Conservation (phyloP, 1,140 invertebrate genomes). For the Platyscapa corneri region DNA sequence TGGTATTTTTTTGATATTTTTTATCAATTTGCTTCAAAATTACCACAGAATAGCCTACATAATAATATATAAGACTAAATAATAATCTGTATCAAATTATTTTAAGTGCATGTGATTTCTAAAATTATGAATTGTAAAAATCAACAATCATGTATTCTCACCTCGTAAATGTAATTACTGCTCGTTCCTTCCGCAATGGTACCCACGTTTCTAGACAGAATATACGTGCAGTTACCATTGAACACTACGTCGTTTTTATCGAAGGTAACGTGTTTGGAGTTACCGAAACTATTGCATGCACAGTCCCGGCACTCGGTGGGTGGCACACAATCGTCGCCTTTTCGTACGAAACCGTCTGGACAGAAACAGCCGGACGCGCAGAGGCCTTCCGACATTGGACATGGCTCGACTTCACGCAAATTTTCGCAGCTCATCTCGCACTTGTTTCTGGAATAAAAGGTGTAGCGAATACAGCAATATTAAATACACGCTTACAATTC, state of each 20-base stretch:
- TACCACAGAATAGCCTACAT: too few species aligned
- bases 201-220: constrained; percentile 80
- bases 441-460: constrained; percentile 58
- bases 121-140: too few species aligned
- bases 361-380: constrained; percentile 91
- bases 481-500: neutral
- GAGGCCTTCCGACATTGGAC: constrained; percentile 77
- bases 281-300: constrained; percentile 82
- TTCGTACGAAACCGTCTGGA: constrained; percentile 83
- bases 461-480: neutral
- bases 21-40: too few species aligned
- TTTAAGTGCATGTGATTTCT: too few species aligned
- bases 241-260: constrained; percentile 83
- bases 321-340: constrained; percentile 81
- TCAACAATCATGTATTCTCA: constrained; percentile 51
- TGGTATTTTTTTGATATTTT: too few species aligned
- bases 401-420: constrained; percentile 76
- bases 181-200: constrained; percentile 56
- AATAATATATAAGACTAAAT: too few species aligned
- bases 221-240: constrained; percentile 86
- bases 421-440: constrained; percentile 85
- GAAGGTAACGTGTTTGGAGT: constrained; percentile 83
- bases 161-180: constrained; percentile 79
- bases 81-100: too few species aligned
- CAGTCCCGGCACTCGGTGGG: constrained; percentile 85